Conservation (phyloP, 1,140 invertebrate genomes). For the Oedothorax gibbosus region DNA sequence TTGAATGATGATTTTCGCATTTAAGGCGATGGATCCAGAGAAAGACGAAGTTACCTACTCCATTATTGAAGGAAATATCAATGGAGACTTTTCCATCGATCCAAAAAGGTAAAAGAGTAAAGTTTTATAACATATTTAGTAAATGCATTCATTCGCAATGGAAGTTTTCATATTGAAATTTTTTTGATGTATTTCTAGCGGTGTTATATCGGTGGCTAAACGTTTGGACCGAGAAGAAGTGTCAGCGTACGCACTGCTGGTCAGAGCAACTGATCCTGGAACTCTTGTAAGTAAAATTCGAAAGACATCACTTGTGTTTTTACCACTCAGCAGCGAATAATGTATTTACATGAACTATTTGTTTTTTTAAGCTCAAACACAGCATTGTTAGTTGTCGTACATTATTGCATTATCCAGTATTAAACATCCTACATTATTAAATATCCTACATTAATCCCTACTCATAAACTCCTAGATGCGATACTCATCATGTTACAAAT, state of each 20-base stretch:
- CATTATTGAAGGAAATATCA: slow-evolving; percentile 86
- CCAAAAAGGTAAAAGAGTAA: slow-evolving; percentile 68
- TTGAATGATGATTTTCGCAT: not conserved
- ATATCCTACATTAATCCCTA: too few species aligned
- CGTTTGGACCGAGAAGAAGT: slow-evolving; percentile 87
- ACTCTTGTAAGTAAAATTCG: slow-evolving; percentile 72
- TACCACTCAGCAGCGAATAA: too few species aligned
- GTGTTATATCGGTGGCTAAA: slow-evolving; percentile 84
- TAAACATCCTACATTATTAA: too few species aligned
- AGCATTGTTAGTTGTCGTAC: too few species aligned
- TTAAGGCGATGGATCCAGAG: slow-evolving; percentile 85
- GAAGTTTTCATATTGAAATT: not conserved
- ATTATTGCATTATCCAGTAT: too few species aligned
- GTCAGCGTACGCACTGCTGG: slow-evolving; percentile 83
- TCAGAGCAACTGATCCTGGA: slow-evolving; percentile 87
- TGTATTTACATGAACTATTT: too few species aligned
- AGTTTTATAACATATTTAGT: too few species aligned
- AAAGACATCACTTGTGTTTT: too few species aligned
- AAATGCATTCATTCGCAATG: too few species aligned
- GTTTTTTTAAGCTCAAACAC: too few species aligned
- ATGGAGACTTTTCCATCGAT: slow-evolving; percentile 86
- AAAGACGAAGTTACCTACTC: slow-evolving; percentile 87
- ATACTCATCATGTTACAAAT: too few species aligned
- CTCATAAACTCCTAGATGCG: too few species aligned
- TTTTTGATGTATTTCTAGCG: slow-evolving; percentile 71